Base-by-base conservation (phyloP, 2,113 vertebrate genomes). In the Lutjanus erythropterus region DNA sequence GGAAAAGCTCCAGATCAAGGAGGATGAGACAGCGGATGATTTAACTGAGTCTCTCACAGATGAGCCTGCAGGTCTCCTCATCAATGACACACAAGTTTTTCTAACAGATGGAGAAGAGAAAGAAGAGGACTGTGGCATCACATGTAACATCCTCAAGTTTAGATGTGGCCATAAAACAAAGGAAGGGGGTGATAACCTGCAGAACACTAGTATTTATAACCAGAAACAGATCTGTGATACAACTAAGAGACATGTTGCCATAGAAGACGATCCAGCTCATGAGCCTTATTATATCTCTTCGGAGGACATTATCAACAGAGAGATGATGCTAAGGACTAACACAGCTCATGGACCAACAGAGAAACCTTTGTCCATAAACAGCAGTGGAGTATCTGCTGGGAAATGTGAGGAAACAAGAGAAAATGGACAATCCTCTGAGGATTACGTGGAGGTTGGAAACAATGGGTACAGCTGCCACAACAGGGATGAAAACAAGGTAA, bases 211-310 rank as follows among this genome's bases (percentile, higher is more conserved):
- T 35, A 68, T 78, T 78, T 65, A 85, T 80, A 55, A 84, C 35
- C 78, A 79, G 23, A 77, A 85, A 68, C 31, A 69, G 39, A 50
- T 69, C 27, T 49, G 68, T 67, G 66, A 68, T 39, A 16, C 56
- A 59, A 53, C 60, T 55, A 62, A 78, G 21, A 73, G 42, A 65
- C 70, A 47, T 42, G 31, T 31, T 56, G 65, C 12, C 9, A 15
- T 52, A 4, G 75, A 78, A 25, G 64, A 56, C 0, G 47, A 78
- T 66, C 44, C 31, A 55, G 70, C 35, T 42, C 81, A 66, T 15
- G 90, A 93, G 62, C 88, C 89, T 19, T 87, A 86, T 66, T 90
- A 89, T 42, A 42, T 94, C 27, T 89, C 80, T 37, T 88, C 87
- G 4, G 66, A 92, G 29, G 91, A 93, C 55, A 84, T 90, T 44